These are phyloP conservation scores for Alcis repandata DNA, from an alignment of 2,888 invertebrate genomes.

Conservation along the genomic window DNA sequence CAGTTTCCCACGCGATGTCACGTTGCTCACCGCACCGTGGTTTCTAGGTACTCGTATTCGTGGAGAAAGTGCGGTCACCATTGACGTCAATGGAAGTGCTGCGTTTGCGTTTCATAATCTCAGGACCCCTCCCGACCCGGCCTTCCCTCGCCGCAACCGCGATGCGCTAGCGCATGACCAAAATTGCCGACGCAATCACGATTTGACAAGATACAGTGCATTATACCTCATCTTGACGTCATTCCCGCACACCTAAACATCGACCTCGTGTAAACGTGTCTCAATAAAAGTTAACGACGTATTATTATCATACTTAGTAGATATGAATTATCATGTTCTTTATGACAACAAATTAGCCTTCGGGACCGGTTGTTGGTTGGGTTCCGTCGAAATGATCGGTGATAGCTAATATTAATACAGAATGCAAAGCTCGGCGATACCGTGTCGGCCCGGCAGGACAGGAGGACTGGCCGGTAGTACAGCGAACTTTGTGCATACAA, in stretches of 20 bases:
- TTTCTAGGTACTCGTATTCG: slow-evolving; percentile 48
- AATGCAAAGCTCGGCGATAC: slow-evolving; percentile 13
- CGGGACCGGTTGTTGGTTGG: slow-evolving; percentile 15
- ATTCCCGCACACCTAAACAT: slow-evolving; percentile 6
- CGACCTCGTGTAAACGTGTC: slow-evolving; percentile 23
- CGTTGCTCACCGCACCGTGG: slow-evolving; percentile 36
- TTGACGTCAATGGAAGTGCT: slow-evolving; percentile 74
- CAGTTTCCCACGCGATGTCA: slow-evolving; percentile 57
- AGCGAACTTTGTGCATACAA: slow-evolving; percentile 43
- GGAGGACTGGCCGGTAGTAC: slow-evolving; percentile 35
- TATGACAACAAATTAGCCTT: slow-evolving; percentile 17
- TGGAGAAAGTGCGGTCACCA: slow-evolving; percentile 74
- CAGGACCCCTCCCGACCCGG: slow-evolving; percentile 59
- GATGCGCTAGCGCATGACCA: slow-evolving; percentile 51
- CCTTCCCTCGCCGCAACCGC: slow-evolving; percentile 27
- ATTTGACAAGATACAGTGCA: slow-evolving; percentile 48
- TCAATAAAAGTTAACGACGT: slow-evolving; percentile 28
- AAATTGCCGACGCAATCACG: slow-evolving; percentile 49
- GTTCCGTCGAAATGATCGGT: slow-evolving; percentile 7
- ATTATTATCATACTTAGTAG: slow-evolving; percentile 21
- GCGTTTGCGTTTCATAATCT: slow-evolving; percentile 63
- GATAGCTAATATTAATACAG: neutral
- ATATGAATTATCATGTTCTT: slow-evolving; percentile 17
- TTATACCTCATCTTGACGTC: slow-evolving; percentile 28
- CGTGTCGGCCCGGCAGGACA: neutral